These are phyloP conservation scores for Penaeus chinensis DNA, from an alignment of 1,140 invertebrate genomes.

Conservation along the genomic window DNA sequence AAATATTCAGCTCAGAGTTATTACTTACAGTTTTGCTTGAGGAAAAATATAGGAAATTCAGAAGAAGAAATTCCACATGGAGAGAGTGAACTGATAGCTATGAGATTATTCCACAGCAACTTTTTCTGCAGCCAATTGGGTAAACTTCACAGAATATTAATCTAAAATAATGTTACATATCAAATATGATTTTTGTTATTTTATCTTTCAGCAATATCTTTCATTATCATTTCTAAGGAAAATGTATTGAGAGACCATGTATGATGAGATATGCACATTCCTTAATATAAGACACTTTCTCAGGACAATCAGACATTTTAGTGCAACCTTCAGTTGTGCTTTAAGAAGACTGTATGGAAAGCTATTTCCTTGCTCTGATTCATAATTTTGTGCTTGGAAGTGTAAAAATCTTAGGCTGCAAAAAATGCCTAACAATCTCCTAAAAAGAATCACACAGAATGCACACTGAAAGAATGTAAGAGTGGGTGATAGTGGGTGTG, in stretches of 20 bases:
- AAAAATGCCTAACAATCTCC: no score
- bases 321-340: background rate
- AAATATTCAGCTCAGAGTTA: slow-evolving; percentile 44
- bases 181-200: background rate
- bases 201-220: no score
- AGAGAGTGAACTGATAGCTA: slow-evolving; percentile 49
- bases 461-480: slow-evolving; percentile 21
- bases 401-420: no score
- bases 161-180: background rate
- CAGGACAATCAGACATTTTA: slow-evolving; percentile 31
- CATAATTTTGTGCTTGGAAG: no score
- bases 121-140: slow-evolving; percentile 5
- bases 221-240: background rate
- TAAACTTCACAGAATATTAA: slow-evolving; percentile 21
- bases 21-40: slow-evolving; percentile 56
- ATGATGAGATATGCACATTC: slow-evolving; percentile 2
- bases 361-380: no score
- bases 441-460: slow-evolving; percentile 8
- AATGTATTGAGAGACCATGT: background rate
- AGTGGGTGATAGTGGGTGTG: slow-evolving; percentile 42
- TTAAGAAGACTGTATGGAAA: no score
- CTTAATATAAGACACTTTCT: slow-evolving; percentile 36
- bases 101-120: slow-evolving; percentile 27
- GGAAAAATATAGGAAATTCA: slow-evolving; percentile 49
- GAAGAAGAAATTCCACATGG: slow-evolving; percentile 48